These are phyloP conservation scores for Acanthosoma haemorrhoidale DNA, from an alignment of 2,888 invertebrate genomes.

Conservation along the genomic window DNA sequence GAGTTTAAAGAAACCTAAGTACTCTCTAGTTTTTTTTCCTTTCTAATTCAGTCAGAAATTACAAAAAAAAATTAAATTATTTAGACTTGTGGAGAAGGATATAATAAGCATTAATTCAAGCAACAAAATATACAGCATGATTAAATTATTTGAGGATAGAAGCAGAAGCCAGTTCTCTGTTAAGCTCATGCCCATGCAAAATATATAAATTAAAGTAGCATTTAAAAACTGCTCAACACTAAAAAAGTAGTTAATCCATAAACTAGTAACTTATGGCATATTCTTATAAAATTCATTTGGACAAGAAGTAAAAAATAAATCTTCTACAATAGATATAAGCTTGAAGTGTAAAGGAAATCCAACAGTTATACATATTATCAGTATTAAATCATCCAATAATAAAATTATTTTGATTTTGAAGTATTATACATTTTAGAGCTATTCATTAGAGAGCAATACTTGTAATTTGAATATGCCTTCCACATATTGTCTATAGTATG, in stretches of 20 bases:
- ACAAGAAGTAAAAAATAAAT: too few species aligned
- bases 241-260: background rate
- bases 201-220: background rate
- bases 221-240: background rate
- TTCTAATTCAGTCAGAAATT: background rate
- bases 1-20: constrained; percentile 15
- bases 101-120: constrained; percentile 38
- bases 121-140: constrained; percentile 34
- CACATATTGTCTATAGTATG: too few species aligned
- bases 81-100: constrained; percentile 42
- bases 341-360: too few species aligned
- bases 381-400: too few species aligned
- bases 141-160: constrained; percentile 11
- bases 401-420: too few species aligned
- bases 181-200: constrained; percentile 33
- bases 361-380: too few species aligned
- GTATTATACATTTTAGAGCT: too few species aligned
- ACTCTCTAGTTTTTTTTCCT: background rate
- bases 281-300: too few species aligned
- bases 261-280: background rate
- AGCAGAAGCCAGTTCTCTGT: constrained; percentile 16
- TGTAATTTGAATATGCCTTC: too few species aligned
- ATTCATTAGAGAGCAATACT: too few species aligned
- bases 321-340: too few species aligned
- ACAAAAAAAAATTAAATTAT: constrained; percentile 9